A percentile compares a stretch with the other conserved stretches of the same genome.
These are phyloP conservation scores for Distichodus sexfasciatus DNA, from an alignment of 2,797 vertebrate species.

Conservation along the genomic window DNA sequence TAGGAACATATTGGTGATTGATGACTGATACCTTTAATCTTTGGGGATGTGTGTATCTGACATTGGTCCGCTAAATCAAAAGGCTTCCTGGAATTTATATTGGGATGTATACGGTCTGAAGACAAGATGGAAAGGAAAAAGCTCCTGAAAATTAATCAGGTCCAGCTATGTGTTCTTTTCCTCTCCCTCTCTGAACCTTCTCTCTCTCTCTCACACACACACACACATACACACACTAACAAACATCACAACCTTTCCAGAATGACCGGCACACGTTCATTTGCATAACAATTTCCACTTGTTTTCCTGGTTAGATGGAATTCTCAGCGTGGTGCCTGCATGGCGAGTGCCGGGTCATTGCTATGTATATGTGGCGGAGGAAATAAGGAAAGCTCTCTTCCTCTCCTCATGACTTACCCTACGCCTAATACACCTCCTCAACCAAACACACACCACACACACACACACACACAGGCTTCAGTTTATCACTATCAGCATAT, in stretches of 20 bases:
- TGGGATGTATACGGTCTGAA: not conserved
- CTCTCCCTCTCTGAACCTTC: conserved; percentile 6
- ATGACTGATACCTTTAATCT: too few relatives aligned
- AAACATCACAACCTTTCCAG: conserved; percentile 64
- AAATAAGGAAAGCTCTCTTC: conserved; percentile 20
- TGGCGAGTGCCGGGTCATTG: conserved; percentile 77
- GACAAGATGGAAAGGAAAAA: not conserved
- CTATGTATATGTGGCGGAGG: conserved; percentile 74
- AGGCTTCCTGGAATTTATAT: conserved; percentile 4
- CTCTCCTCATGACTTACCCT: conserved; percentile 7
- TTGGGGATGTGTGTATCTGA: not conserved
- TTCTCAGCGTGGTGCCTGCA: conserved; percentile 77
- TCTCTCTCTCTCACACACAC: conserved; percentile 35
- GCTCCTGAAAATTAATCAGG: conserved; percentile 72
- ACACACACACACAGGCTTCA: conserved; percentile 14
- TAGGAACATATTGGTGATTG: too few relatives aligned
- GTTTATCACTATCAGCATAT: not conserved
- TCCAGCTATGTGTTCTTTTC: conserved; percentile 51
- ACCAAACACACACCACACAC: conserved; percentile 1
- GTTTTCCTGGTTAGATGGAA: conserved; percentile 85
- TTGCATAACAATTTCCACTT: conserved; percentile 86
- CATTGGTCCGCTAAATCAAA: not conserved
- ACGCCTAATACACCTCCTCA: not conserved
- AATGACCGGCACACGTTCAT: conserved; percentile 71
- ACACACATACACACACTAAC: conserved; percentile 51